Evolutionary conservation across 1,140 invertebrate species (phyloP).

Genomic region (Myzus persicae): DNA sequence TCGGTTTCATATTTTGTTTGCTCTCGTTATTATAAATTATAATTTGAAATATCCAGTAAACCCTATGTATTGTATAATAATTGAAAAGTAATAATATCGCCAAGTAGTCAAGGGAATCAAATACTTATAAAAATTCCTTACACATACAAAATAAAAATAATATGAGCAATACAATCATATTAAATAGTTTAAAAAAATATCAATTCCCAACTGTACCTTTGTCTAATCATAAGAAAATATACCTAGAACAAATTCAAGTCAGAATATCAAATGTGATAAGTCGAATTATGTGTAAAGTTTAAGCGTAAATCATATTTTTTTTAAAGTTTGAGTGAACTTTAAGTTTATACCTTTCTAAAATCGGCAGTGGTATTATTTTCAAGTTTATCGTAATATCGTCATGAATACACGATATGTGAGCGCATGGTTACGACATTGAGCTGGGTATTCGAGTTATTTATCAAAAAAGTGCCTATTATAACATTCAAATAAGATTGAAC

Average conservation of each 20-base stretch:
- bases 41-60: too few species aligned
- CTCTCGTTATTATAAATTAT: too few species aligned
- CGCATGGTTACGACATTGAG: neutral
- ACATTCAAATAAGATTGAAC: neutral
- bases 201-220: neutral
- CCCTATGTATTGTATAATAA: too few species aligned
- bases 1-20: too few species aligned
- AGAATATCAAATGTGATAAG: neutral
- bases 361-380: neutral
- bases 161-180: too few species aligned
- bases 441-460: neutral
- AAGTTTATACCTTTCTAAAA: neutral
- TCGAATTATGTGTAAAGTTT: fast-evolving
- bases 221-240: neutral
- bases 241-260: neutral
- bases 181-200: too few species aligned
- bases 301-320: neutral
- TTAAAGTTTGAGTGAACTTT: neutral
- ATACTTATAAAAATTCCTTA: too few species aligned
- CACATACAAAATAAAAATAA: too few species aligned
- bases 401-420: neutral
- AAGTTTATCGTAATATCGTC: neutral
- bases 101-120: too few species aligned
- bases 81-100: too few species aligned
- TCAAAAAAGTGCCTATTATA: neutral